Conservation (phyloP, 2,888 invertebrate species). For the Dysmachus trigonus region DNA sequence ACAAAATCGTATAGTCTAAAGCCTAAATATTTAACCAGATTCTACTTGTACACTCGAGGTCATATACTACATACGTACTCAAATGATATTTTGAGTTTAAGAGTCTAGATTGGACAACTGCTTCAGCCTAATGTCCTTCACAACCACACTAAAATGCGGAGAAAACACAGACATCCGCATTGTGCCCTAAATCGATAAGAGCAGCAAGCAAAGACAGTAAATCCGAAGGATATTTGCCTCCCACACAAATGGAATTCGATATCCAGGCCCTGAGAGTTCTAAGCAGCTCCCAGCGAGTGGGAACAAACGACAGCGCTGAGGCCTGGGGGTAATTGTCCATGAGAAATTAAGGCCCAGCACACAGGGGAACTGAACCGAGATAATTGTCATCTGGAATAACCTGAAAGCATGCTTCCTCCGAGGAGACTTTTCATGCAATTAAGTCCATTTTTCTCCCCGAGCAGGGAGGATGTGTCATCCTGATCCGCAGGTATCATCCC, state of each 20-base stretch:
- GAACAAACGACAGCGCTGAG: neutral
- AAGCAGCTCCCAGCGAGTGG: neutral
- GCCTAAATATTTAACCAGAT: neutral
- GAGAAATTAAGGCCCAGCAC: constrained; percentile 11
- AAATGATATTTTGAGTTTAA: too few relatives aligned
- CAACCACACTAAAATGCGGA: neutral
- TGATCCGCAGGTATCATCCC: constrained; percentile 32
- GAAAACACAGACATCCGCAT: neutral
- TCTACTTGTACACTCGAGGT: neutral
- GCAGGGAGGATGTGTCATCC: constrained; percentile 8
- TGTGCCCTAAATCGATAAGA: neutral
- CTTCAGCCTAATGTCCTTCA: neutral
- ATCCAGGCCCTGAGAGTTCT: neutral
- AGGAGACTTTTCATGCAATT: constrained; percentile 29
- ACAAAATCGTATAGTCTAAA: too few relatives aligned
- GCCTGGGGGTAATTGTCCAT: constrained; percentile 9
- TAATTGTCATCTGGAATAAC: constrained; percentile 42
- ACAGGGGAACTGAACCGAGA: constrained; percentile 26
- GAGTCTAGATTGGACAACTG: neutral
- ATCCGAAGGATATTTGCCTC: neutral
- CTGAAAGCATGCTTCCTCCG: neutral
- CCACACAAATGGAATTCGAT: neutral
- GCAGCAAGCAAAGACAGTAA: neutral
- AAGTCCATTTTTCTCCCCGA: neutral
- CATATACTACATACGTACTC: too few relatives aligned